Evolutionary conservation across 2,888 invertebrate genomes (phyloP).

Genomic region (Amorpha juglandis): DNA sequence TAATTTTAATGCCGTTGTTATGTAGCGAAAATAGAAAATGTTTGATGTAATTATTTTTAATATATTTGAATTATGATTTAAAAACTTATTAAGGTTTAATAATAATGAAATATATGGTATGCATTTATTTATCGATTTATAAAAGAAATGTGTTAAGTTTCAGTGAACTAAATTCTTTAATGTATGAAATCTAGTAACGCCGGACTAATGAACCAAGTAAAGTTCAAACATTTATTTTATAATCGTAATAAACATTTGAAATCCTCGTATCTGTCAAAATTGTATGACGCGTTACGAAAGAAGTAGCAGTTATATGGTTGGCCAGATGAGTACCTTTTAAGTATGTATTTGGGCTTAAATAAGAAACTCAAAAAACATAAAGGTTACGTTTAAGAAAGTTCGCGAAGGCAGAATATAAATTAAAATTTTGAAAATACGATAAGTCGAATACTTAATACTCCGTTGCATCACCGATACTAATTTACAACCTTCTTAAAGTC

Average conservation of each 20-base stretch:
- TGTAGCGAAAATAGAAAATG: background rate
- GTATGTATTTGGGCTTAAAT: background rate
- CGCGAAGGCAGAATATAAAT: background rate
- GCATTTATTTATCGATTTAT: too few species aligned
- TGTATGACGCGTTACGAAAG: background rate
- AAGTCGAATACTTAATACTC: background rate
- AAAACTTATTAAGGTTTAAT: too few species aligned
- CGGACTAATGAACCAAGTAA: too few species aligned
- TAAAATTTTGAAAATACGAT: background rate
- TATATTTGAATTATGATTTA: background rate
- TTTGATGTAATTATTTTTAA: background rate
- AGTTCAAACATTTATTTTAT: too few species aligned
- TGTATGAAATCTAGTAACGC: too few species aligned
- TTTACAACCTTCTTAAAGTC: conserved; percentile 16
- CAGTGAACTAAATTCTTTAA: too few species aligned
- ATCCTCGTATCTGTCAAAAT: too few species aligned
- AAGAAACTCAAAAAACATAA: background rate
- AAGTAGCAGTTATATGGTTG: too few species aligned
- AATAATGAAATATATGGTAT: too few species aligned
- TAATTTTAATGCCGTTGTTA: background rate
- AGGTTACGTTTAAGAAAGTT: background rate
- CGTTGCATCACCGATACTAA: conserved; percentile 8
- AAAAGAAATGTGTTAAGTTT: too few species aligned
- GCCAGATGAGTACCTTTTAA: too few species aligned
- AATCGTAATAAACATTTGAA: too few species aligned